These are phyloP conservation scores for Bufo bufo DNA, from an alignment of 2,113 vertebrate species.

Conservation along the genomic window DNA sequence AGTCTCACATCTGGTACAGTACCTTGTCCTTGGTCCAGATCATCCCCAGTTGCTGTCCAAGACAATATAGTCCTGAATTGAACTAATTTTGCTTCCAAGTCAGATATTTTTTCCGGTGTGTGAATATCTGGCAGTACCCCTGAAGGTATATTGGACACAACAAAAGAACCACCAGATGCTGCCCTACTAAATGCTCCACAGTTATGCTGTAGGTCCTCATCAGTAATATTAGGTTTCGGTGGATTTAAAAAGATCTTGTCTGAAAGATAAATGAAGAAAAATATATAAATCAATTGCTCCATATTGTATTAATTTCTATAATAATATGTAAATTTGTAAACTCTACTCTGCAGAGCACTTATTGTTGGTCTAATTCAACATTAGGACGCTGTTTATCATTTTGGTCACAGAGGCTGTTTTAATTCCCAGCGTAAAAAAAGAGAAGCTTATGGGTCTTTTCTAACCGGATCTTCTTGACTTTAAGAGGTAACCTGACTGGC, in stretches of 20 bases:
- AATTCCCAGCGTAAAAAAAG: too few species aligned
- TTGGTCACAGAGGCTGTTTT: too few species aligned
- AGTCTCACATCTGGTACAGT: constrained; percentile 11
- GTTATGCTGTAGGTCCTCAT: constrained; percentile 50
- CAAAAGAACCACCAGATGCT: constrained; percentile 67
- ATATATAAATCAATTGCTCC: not conserved
- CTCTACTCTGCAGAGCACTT: too few species aligned
- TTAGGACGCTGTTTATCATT: too few species aligned
- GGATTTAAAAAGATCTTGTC: constrained; percentile 69
- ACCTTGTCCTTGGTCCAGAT: constrained; percentile 64
- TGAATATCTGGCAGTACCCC: constrained; percentile 59
- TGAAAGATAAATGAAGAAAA: constrained; percentile 47
- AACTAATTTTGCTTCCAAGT: constrained; percentile 63
- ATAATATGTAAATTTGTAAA: too few species aligned
- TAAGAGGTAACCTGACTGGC: not conserved
- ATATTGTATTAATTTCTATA: not conserved
- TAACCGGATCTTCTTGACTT: not conserved
- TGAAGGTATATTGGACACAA: constrained; percentile 53
- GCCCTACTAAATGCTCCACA: constrained; percentile 65
- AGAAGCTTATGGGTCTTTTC: not conserved
- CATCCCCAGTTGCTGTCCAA: constrained; percentile 12
- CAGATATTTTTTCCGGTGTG: constrained; percentile 70
- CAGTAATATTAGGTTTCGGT: constrained; percentile 60
- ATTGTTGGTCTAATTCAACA: too few species aligned
- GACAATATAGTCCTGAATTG: constrained; percentile 63